A percentile compares a stretch with the other conserved stretches of the same genome.
Evolutionary conservation across 2,113 vertebrate species (phyloP).

Genomic region (Passer montanus): DNA sequence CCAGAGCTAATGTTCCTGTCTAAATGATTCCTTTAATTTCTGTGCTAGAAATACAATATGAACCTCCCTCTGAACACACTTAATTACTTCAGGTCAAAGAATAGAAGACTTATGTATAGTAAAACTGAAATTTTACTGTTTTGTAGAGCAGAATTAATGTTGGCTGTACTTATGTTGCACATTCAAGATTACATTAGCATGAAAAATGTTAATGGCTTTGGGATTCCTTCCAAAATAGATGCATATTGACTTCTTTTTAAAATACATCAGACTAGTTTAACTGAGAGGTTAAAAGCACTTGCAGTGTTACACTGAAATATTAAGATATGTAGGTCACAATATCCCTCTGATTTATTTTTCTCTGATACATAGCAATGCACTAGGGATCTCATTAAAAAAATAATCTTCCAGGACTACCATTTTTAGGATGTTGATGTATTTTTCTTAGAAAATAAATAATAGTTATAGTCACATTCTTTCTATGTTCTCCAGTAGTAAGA

Average conservation of each 20-base stretch:
- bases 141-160: constrained; percentile 64
- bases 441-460: constrained; percentile 12
- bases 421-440: constrained; percentile 4
- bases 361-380: neutral
- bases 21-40: constrained; percentile 50
- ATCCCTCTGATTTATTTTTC: constrained; percentile 16
- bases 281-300: constrained; percentile 54
- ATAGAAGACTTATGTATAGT: neutral
- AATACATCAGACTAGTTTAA: constrained; percentile 31
- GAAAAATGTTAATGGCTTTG: constrained; percentile 43
- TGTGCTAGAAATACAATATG: constrained; percentile 1
- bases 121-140: constrained; percentile 35
- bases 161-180: neutral
- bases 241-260: neutral
- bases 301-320: neutral
- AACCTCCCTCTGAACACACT: constrained; percentile 31
- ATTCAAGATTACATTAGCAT: constrained; percentile 27
- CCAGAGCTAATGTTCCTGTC: neutral
- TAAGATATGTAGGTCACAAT: constrained; percentile 35
- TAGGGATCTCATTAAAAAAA: constrained; percentile 5
- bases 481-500: neutral
- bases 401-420: neutral
- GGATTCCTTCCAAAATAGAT: constrained; percentile 51
- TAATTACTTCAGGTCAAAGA: constrained; percentile 65
- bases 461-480: neutral